Base-by-base conservation (phyloP, 2,113 vertebrate genomes). In the Pomatostomus ruficeps region DNA sequence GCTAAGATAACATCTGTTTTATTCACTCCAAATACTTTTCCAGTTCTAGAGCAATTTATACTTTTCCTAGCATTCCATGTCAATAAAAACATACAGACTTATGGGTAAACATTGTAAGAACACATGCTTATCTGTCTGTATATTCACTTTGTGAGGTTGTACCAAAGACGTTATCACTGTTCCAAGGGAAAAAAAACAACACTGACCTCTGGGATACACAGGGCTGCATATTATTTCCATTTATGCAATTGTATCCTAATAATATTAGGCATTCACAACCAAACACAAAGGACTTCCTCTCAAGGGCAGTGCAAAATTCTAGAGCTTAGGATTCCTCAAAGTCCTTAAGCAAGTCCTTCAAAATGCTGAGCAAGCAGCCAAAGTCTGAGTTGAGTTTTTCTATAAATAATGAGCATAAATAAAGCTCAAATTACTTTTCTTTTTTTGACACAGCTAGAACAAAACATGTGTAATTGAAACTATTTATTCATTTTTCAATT, bases 1-100 rank as follows among this genome's bases (percentile, higher is more conserved):
- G 97, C 97, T 97, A 98, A 90, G 97, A 93, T 91, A 98, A 98
- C 98, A 98, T 98, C 98, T 98, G 98, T 85, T 97, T 97, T 86
- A 66, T 67, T 92, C 93, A 73, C 91, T 94, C 78, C 76, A 73
- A 92, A 97, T 83, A 89, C 95, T 97, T 95, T 93, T 94, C 96
- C 96, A 94, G 96, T 96, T 97, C 95, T 79, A 85, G 71, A 85
- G 95, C 97, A 97, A 96, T 97, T 97, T 96, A 97, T 93, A 96
- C 96, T 96, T 95, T 93, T 95, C 74, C 88, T 93, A 93, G 85
- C 82, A 66, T 89, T 86, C 61, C 61, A 80, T 7, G 77, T 92
- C 93, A 78, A 54, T 65, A 92, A 89, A 95, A 91, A 49, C 25
- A 87, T 26, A 43, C 13, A 85, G 79, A 79, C 46, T 72, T 75